A percentile compares a stretch with the other conserved stretches of the same genome.
phyloP scores from a whole-genome alignment of 30 jellyfish, hydroid and myxozoan species.

The Rhopilema esculentum region DNA sequence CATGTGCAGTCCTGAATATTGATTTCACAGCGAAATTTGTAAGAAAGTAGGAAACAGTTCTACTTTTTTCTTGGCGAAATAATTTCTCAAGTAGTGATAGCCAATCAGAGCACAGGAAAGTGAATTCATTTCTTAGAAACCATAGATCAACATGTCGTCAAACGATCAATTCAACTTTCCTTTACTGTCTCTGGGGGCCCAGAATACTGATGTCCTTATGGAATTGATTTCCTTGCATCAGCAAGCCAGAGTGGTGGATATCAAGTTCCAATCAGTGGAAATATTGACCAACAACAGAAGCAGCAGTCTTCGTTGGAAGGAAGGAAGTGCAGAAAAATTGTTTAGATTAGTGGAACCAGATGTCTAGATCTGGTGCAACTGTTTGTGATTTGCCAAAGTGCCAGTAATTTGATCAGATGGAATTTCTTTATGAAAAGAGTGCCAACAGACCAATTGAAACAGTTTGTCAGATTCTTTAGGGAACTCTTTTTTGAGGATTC shows the following conservation, averaged over 20 bases:
- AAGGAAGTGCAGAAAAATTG: constrained; percentile 16
- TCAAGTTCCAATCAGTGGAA: not conserved
- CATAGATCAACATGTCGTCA: not conserved
- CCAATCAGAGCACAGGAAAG: not conserved
- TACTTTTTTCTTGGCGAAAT: not conserved
- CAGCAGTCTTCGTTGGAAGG: not conserved
- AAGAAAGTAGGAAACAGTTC: constrained; percentile 14
- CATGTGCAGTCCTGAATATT: not conserved
- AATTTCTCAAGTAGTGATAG: not conserved
- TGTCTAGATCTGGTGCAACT: constrained; percentile 61
- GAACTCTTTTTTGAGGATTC: constrained; percentile 3
- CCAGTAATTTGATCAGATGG: constrained; percentile 33
- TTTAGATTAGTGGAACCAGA: constrained; percentile 12
- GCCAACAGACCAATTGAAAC: constrained; percentile 45
- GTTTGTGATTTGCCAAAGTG: constrained; percentile 47
- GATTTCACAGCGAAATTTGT: constrained; percentile 4
- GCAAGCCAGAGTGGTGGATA: not conserved
- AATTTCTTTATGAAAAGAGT: constrained; percentile 26
- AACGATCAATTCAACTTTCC: not conserved
- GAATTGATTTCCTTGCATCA: not conserved
- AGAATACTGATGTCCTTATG: not conserved
- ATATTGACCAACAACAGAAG: not conserved
- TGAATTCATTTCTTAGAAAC: not conserved
- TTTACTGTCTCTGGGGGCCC: not conserved
- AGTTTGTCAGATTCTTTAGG: constrained; percentile 24